These are phyloP conservation scores for Centruroides sculpturatus DNA, from an alignment of 1,140 invertebrate genomes.

Conservation along the genomic window DNA sequence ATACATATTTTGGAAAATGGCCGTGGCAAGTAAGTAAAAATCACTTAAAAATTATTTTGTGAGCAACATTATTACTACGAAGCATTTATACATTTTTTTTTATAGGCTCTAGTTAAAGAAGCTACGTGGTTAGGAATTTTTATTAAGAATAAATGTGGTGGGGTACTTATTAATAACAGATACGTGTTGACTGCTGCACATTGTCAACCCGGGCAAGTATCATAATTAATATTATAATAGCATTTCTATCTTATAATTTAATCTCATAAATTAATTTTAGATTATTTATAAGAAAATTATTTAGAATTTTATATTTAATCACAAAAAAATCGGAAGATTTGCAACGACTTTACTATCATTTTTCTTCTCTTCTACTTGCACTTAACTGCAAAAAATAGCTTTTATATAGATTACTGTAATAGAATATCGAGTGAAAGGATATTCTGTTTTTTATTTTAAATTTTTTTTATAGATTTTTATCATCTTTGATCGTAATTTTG, in stretches of 20 bases:
- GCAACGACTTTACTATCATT: no score
- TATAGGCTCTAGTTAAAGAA: conserved; percentile 56
- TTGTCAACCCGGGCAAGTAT: conserved; percentile 36
- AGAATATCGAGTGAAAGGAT: no score
- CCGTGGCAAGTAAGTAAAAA: conserved; percentile 59
- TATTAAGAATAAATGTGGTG: conserved; percentile 90
- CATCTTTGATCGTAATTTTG: conserved; percentile 76
- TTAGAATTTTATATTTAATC: no score
- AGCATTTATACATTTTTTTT: neutral
- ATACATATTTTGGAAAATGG: conserved; percentile 69
- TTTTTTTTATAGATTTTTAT: conserved; percentile 46
- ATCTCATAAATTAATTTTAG: no score
- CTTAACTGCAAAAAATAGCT: no score
- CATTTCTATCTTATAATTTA: neutral
- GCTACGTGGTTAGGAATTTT: conserved; percentile 83
- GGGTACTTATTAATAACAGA: conserved; percentile 50
- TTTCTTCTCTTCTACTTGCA: no score
- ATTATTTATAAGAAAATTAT: no score
- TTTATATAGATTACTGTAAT: no score
- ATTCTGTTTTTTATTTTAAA: no score
- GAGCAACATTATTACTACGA: neutral
- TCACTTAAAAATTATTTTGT: neutral
- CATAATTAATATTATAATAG: neutral
- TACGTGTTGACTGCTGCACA: conserved; percentile 41
- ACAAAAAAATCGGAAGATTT: no score